A percentile compares a stretch with the other conserved stretches of the same genome.
phyloP scores from a whole-genome alignment of 2,888 invertebrate genomes.

The Eudemis profundana region DNA sequence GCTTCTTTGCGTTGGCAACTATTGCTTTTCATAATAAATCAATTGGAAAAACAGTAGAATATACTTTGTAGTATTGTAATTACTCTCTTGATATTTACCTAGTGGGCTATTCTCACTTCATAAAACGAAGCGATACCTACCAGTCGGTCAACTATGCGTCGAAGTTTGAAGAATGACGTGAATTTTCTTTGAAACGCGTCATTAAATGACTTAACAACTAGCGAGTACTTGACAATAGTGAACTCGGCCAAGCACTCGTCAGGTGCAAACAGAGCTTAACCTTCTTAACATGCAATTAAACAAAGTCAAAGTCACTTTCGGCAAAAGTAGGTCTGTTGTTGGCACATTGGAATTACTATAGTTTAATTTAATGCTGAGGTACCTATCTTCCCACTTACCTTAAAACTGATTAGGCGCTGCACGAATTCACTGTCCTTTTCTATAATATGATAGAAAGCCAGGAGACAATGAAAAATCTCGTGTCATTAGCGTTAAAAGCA shows the following conservation, averaged over 20 bases:
- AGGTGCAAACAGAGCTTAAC: conserved; percentile 12
- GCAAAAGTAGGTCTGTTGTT: conserved; percentile 1
- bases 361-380: background rate
- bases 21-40: too few relatives aligned
- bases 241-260: background rate
- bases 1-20: too few relatives aligned
- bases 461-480: too few relatives aligned
- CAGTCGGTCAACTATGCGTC: background rate
- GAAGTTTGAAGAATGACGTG: background rate
- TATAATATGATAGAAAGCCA: too few relatives aligned
- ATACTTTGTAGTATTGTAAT: too few relatives aligned
- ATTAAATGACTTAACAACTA: background rate
- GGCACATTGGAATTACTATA: background rate
- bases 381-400: background rate
- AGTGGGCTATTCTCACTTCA: too few relatives aligned
- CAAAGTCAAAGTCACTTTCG: conserved; percentile 24
- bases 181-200: background rate
- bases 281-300: conserved; percentile 26
- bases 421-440: background rate
- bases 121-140: too few relatives aligned
- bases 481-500: too few relatives aligned
- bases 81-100: too few relatives aligned
- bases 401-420: background rate
- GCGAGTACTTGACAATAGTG: background rate
- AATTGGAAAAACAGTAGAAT: too few relatives aligned